Conservation (phyloP, 2,888 invertebrate genomes). For the Scaptomyza parva region DNA sequence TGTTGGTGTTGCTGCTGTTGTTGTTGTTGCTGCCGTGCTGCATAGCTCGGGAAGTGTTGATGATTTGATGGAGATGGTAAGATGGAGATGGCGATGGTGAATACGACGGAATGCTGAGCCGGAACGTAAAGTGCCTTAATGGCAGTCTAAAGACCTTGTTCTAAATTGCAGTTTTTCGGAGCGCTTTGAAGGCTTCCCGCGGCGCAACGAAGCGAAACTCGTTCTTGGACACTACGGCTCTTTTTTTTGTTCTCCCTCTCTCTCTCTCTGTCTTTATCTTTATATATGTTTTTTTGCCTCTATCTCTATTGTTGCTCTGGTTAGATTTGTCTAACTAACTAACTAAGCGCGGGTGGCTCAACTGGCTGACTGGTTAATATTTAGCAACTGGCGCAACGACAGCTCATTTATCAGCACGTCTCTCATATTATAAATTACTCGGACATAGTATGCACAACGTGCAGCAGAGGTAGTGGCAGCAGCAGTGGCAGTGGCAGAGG, state of each 20-base stretch:
- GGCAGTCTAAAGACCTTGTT: slow-evolving; percentile 65
- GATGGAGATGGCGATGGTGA: slow-evolving; percentile 72
- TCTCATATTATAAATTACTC: slow-evolving; percentile 60
- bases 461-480: slow-evolving; percentile 39
- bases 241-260: not conserved
- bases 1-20: no score
- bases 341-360: slow-evolving; percentile 42
- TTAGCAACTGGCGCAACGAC: slow-evolving; percentile 59
- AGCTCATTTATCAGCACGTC: slow-evolving; percentile 65
- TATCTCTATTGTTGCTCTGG: slow-evolving; percentile 5
- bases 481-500: slow-evolving; percentile 33
- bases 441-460: slow-evolving; percentile 54
- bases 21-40: no score
- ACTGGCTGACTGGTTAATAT: slow-evolving; percentile 55
- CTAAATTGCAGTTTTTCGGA: slow-evolving; percentile 49
- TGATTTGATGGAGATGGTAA: slow-evolving; percentile 73
- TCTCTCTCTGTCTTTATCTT: not conserved
- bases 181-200: slow-evolving; percentile 51
- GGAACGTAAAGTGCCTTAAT: slow-evolving; percentile 60
- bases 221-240: slow-evolving; percentile 14
- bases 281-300: not conserved
- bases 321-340: slow-evolving; percentile 33
- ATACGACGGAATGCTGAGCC: slow-evolving; percentile 59
- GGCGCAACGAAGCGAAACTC: slow-evolving; percentile 42
- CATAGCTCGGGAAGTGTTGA: slow-evolving; percentile 67